A percentile compares a stretch with the other conserved stretches of the same genome.
Conservation (phyloP, 1,140 invertebrate species). For the Hyphantria cunea region DNA sequence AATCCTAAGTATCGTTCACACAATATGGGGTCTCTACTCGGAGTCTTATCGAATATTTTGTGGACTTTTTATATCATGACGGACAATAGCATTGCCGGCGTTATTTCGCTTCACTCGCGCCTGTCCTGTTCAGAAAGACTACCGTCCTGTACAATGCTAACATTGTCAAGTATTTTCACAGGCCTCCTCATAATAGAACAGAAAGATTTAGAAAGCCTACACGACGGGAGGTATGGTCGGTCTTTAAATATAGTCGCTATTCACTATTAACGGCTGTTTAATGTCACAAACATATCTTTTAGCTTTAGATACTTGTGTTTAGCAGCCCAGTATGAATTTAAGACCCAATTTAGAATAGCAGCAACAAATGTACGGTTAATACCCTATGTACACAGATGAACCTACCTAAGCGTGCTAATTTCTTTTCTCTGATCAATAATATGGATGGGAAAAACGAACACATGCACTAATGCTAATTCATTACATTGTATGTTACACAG, state of each 20-base stretch:
- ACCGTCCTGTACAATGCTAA: slow-evolving; percentile 11
- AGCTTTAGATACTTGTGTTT: too few species aligned
- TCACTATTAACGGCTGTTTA: not conserved
- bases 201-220: slow-evolving; percentile 17
- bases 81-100: slow-evolving; percentile 12
- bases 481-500: too few species aligned
- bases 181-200: slow-evolving; percentile 10
- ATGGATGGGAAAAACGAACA: too few species aligned
- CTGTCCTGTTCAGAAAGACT: slow-evolving; percentile 13
- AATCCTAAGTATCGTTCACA: not conserved
- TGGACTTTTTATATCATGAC: slow-evolving; percentile 13
- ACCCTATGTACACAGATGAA: too few species aligned
- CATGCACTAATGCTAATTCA: too few species aligned
- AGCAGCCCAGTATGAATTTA: too few species aligned
- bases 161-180: slow-evolving; percentile 13
- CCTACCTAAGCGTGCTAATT: too few species aligned
- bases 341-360: too few species aligned
- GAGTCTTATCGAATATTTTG: slow-evolving; percentile 21
- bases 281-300: too few species aligned
- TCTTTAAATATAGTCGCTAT: slow-evolving; percentile 1
- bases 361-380: too few species aligned
- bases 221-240: slow-evolving; percentile 4
- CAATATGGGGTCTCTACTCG: not conserved
- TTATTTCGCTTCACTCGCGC: slow-evolving; percentile 20
- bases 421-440: too few species aligned